phyloP scores from a whole-genome alignment of 2,888 invertebrate species.

The Nomada lathburiana region DNA sequence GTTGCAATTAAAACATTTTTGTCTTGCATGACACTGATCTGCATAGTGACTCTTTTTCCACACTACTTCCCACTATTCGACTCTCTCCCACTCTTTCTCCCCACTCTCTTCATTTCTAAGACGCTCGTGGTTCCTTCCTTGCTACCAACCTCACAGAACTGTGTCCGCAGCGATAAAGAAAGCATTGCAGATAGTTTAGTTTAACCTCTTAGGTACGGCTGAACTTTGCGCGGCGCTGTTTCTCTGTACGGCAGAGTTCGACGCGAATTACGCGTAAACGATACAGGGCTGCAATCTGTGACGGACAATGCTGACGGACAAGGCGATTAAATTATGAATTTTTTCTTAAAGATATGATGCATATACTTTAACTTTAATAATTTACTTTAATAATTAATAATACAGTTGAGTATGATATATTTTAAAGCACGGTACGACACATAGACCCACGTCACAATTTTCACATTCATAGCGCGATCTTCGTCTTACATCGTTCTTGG shows the following conservation, averaged over 20 bases:
- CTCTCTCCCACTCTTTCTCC: no score
- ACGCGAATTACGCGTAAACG: constrained; percentile 4
- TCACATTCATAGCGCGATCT: not conserved
- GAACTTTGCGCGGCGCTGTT: not conserved
- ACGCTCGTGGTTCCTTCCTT: no score
- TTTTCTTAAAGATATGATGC: not conserved
- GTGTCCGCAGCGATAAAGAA: no score
- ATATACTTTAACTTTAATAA: not conserved
- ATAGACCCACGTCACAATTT: not conserved
- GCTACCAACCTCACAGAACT: no score
- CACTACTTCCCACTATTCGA: no score
- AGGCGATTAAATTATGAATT: no score
- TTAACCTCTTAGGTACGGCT: not conserved
- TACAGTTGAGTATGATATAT: not conserved
- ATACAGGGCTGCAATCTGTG: not conserved
- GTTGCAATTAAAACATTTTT: constrained; percentile 24
- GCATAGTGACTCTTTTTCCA: constrained; percentile 9
- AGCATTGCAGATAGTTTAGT: no score
- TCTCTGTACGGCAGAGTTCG: constrained; percentile 5
- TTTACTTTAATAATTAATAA: constrained; percentile 1
- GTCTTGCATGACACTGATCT: not conserved
- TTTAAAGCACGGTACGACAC: not conserved
- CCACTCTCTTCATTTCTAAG: no score
- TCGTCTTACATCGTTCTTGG: not conserved
- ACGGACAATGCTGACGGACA: not conserved